phyloP scores from a whole-genome alignment of 2,888 invertebrate genomes.

The Nysson spinosus region DNA sequence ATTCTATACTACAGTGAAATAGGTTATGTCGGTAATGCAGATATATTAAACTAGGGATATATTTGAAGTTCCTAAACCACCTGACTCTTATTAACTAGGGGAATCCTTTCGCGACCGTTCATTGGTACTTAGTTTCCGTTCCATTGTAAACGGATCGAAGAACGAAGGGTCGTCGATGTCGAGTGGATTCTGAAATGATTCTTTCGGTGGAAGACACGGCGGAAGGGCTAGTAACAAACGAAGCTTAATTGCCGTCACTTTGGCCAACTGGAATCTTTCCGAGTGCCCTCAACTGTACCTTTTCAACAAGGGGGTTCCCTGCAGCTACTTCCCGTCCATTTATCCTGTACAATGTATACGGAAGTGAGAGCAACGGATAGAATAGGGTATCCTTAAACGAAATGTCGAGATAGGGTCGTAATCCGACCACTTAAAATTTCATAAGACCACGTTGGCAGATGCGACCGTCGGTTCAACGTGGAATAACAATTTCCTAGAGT shows the following conservation, averaged over 20 bases:
- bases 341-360: constrained; percentile 29
- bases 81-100: too few species aligned
- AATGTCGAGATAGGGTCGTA: constrained; percentile 21
- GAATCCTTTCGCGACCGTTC: too few species aligned
- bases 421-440: constrained; percentile 51
- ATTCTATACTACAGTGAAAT: too few species aligned
- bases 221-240: constrained; percentile 40
- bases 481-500: constrained; percentile 32
- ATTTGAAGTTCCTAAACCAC: too few species aligned
- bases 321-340: constrained; percentile 23
- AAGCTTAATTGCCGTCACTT: constrained; percentile 42
- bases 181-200: constrained; percentile 19
- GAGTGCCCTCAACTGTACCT: constrained; percentile 21
- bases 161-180: constrained; percentile 9
- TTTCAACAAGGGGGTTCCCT: not conserved
- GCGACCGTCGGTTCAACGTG: constrained; percentile 11
- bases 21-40: too few species aligned
- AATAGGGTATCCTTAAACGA: not conserved
- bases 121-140: constrained; percentile 2
- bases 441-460: constrained; percentile 39
- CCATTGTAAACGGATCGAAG: constrained; percentile 20
- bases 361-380: too few species aligned
- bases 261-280: constrained; percentile 21
- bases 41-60: too few species aligned
- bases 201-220: constrained; percentile 19